Evolutionary conservation across 1,140 invertebrate species (phyloP), one percentile per base, ranked within the genome.

Genomic region (Tribolium madens): DNA sequence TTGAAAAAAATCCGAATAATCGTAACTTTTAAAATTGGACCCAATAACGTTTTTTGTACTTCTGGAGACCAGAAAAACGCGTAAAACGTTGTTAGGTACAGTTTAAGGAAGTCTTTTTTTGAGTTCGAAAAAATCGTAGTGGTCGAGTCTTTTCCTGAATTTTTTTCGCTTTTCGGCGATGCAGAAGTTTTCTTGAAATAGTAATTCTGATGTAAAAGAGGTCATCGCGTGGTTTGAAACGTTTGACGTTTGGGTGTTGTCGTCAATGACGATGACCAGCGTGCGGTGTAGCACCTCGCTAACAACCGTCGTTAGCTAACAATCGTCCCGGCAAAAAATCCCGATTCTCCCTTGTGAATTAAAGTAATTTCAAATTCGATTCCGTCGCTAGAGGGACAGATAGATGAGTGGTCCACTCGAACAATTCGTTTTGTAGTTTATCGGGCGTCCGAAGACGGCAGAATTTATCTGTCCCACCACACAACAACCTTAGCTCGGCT

Each of bases 321-420:
- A 82, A 82, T 83, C 80, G 81, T 78, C 81, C 77, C 76, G 77
- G 81, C 81, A 83, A 83, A 84, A 84, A 84, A 84, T 84, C 83
- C 81, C 31, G 79, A 79, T 77, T 80, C 82, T 84, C 84, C 84
- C 84, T 81, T 81, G 84, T 79, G 84, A 84, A 84, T 84, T 84
- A 84, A 84, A 84, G 84, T 84, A 84, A 84, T 84, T 84, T 84
- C 84, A 84, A 84, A 84, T 84, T 84, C 84, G 84, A 84, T 84
- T 84, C 83, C 83, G 81, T 81, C 83, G 83, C 82, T 81, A 83
- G 82, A 84, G 84, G 84, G 84, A 84, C 84, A 84, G 83, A 84
- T 83, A 84, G 84, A 84, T 84, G 84, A 84, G 84, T 84, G 84
- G 83, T 84, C 79, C 81, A 83, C 76, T 77, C 79, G 79, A 76